phyloP scores from a whole-genome alignment of 2,888 invertebrate genomes.

The Pseudococcus longispinus region DNA sequence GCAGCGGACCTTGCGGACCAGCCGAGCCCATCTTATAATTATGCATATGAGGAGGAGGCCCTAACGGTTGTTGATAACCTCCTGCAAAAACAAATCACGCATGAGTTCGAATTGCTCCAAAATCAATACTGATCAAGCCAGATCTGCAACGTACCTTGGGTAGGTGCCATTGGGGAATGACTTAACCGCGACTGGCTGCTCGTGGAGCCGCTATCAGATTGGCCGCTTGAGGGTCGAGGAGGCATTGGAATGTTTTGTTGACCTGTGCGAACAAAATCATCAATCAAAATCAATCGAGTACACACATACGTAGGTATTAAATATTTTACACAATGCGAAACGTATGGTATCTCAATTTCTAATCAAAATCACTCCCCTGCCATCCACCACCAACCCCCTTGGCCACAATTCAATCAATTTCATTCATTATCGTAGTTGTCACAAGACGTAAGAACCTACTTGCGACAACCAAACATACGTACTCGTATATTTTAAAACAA shows the following conservation, averaged over 20 bases:
- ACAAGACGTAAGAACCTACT: no score
- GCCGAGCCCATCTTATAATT: constrained; percentile 69
- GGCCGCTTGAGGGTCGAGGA: constrained; percentile 89
- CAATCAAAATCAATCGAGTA: background rate
- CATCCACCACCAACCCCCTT: background rate
- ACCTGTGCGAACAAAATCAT: constrained; percentile 66
- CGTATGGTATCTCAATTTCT: no score
- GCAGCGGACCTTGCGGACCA: constrained; percentile 65
- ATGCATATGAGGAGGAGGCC: constrained; percentile 68
- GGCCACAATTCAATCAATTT: background rate
- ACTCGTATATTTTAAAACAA: no score
- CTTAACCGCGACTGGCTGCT: constrained; percentile 71
- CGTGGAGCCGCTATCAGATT: constrained; percentile 69
- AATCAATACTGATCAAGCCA: background rate
- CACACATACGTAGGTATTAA: background rate
- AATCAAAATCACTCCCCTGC: no score
- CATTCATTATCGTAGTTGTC: no score
- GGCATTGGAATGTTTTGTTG: constrained; percentile 96
- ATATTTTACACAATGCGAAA: background rate
- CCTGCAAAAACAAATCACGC: constrained; percentile 61
- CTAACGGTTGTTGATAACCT: constrained; percentile 69
- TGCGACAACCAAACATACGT: no score
- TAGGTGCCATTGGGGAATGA: constrained; percentile 73
- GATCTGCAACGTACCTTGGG: constrained; percentile 64
- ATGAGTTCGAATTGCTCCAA: no score